A percentile compares a stretch with the other conserved stretches of the same genome.
Evolutionary conservation across 1,140 invertebrate genomes (phyloP).

Genomic region (Brachystomella parvula): DNA sequence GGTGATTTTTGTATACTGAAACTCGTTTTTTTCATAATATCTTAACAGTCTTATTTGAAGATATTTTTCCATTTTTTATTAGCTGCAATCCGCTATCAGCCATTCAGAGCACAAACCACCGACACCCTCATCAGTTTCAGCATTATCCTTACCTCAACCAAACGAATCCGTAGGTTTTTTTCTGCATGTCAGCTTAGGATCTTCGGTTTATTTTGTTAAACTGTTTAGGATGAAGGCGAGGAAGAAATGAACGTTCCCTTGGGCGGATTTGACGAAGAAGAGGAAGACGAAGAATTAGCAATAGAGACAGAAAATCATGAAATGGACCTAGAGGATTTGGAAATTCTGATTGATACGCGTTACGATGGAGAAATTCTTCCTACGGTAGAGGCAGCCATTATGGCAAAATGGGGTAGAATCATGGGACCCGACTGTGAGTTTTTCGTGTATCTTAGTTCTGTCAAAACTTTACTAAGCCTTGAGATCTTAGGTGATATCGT

Average conservation of each 20-base stretch:
- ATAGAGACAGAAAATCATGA: conserved; percentile 46
- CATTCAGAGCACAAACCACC: conserved; percentile 61
- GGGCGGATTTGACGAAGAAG: conserved; percentile 31
- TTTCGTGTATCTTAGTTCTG: conserved; percentile 57
- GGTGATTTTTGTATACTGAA: conserved; percentile 28
- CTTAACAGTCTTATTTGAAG: background rate
- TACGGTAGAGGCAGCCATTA: conserved; percentile 67
- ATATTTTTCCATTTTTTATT: conserved; percentile 22
- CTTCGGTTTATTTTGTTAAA: too few relatives aligned
- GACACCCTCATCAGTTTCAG: conserved; percentile 56
- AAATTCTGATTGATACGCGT: conserved; percentile 48
- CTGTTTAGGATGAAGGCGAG: conserved; percentile 26
- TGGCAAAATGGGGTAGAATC: conserved; percentile 74
- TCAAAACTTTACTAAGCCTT: background rate
- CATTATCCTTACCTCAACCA: conserved; percentile 64
- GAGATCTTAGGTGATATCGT: conserved; percentile 6
- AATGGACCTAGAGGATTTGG: conserved; percentile 58
- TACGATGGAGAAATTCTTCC: conserved; percentile 52
- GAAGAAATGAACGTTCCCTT: conserved; percentile 25
- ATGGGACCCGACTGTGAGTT: conserved; percentile 67
- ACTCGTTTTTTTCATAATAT: conserved; percentile 5
- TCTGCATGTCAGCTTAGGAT: too few relatives aligned
- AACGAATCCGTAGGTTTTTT: conserved; percentile 56
- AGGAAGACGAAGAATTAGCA: conserved; percentile 37
- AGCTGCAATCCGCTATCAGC: conserved; percentile 80